Evolutionary conservation across 64 coral and sea anemone genomes (phyloP).

Genomic region (Stichodactyla mertensii): DNA sequence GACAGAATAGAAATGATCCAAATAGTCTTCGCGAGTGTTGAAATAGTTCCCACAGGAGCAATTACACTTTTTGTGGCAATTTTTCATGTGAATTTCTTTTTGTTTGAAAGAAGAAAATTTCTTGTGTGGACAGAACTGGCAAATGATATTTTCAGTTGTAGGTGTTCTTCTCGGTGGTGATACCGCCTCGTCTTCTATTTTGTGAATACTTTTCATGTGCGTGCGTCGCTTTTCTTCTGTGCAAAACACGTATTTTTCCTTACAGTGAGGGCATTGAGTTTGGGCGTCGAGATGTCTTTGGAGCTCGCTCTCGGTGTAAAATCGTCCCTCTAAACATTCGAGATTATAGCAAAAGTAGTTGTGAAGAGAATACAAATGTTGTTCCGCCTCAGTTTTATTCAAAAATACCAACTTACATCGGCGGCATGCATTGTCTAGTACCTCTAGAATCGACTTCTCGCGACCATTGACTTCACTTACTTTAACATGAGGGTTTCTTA

Average conservation of each 20-base stretch:
- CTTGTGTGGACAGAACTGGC: slow-evolving; percentile 87
- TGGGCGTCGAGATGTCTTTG: slow-evolving; percentile 41
- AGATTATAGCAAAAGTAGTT: slow-evolving; percentile 77
- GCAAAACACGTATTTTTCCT: slow-evolving; percentile 51
- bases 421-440: slow-evolving; percentile 53
- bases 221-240: slow-evolving; percentile 45
- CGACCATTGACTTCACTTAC: slow-evolving; percentile 64
- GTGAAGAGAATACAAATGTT: slow-evolving; percentile 57
- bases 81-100: slow-evolving; percentile 91
- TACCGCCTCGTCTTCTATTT: not conserved
- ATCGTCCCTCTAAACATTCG: slow-evolving; percentile 55
- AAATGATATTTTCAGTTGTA: slow-evolving; percentile 21
- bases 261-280: slow-evolving; percentile 48
- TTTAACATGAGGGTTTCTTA: slow-evolving; percentile 26
- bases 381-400: slow-evolving; percentile 34
- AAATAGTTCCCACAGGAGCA: slow-evolving; percentile 90
- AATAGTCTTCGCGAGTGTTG: slow-evolving; percentile 67
- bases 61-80: slow-evolving; percentile 97
- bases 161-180: not conserved
- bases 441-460: slow-evolving; percentile 49
- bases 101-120: slow-evolving; percentile 68
- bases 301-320: slow-evolving; percentile 57
- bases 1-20: slow-evolving; percentile 87
- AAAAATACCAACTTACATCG: slow-evolving; percentile 76
- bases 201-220: slow-evolving; percentile 59